phyloP scores from a whole-genome alignment of 2,888 invertebrate species.

The Plutella xylostella region DNA sequence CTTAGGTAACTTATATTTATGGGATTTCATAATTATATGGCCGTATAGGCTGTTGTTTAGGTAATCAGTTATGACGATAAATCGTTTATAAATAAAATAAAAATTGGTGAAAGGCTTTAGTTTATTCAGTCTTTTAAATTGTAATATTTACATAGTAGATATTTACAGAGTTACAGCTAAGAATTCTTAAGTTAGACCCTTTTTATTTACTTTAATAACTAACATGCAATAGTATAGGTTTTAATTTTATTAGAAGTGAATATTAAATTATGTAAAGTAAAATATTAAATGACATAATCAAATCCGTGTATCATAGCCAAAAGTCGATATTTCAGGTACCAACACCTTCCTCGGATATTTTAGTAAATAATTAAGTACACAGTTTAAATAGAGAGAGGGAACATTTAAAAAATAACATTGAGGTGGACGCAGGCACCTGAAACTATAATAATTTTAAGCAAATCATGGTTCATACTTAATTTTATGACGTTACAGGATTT shows the following conservation, averaged over 20 bases:
- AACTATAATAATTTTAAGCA: too few relatives aligned
- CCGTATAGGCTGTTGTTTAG: not conserved
- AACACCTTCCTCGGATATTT: not conserved
- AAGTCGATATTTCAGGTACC: not conserved
- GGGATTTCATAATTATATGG: not conserved
- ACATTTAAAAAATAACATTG: too few relatives aligned
- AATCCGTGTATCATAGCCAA: not conserved
- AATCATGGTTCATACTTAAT: too few relatives aligned
- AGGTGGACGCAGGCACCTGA: too few relatives aligned
- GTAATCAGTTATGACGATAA: not conserved
- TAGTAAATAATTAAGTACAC: not conserved
- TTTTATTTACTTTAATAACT: conserved; percentile 7
- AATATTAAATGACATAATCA: conserved; percentile 7
- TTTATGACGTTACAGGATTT: too few relatives aligned
- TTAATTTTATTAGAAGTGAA: too few relatives aligned
- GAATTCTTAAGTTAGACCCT: not conserved
- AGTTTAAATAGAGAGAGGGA: not conserved
- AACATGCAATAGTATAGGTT: conserved; percentile 10
- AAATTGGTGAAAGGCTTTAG: not conserved
- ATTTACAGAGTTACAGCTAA: not conserved
- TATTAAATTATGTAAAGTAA: too few relatives aligned
- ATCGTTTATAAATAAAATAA: not conserved
- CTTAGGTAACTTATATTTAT: too few relatives aligned
- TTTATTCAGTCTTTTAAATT: not conserved
- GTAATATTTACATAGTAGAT: conserved; percentile 11